These are phyloP conservation scores for Hippocampus zosterae DNA, from an alignment of 2,113 vertebrate genomes.

Conservation along the genomic window DNA sequence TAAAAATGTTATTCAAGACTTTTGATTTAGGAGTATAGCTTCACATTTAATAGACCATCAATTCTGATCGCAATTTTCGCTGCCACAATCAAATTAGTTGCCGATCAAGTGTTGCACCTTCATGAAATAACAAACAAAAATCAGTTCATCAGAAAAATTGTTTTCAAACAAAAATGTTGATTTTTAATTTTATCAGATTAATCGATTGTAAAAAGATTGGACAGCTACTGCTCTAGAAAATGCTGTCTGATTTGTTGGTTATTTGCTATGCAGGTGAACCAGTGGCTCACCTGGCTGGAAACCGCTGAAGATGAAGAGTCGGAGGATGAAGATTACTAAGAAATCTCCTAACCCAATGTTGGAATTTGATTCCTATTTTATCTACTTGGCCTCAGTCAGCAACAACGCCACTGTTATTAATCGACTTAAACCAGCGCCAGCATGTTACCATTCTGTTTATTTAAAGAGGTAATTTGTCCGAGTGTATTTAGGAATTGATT, in stretches of 20 bases:
- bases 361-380: constrained; percentile 75
- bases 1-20: too few relatives aligned
- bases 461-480: background rate
- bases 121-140: too few relatives aligned
- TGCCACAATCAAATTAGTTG: too few relatives aligned
- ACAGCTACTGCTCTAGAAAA: too few relatives aligned
- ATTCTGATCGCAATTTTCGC: too few relatives aligned
- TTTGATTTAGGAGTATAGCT: too few relatives aligned
- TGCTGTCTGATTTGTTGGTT: constrained; percentile 20
- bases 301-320: constrained; percentile 99
- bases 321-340: constrained; percentile 94
- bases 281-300: constrained; percentile 98
- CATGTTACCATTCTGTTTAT: constrained; percentile 32
- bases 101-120: too few relatives aligned
- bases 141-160: too few relatives aligned
- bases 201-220: too few relatives aligned
- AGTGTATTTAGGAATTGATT: background rate
- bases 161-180: too few relatives aligned
- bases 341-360: constrained; percentile 79
- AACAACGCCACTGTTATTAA: constrained; percentile 84
- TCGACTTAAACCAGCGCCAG: constrained; percentile 80
- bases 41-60: too few relatives aligned
- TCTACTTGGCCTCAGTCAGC: constrained; percentile 2
- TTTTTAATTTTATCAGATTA: too few relatives aligned
- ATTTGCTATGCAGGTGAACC: constrained; percentile 87